These are phyloP conservation scores for Slavum lentiscoides DNA, from an alignment of 2,888 invertebrate genomes.

Conservation along the genomic window DNA sequence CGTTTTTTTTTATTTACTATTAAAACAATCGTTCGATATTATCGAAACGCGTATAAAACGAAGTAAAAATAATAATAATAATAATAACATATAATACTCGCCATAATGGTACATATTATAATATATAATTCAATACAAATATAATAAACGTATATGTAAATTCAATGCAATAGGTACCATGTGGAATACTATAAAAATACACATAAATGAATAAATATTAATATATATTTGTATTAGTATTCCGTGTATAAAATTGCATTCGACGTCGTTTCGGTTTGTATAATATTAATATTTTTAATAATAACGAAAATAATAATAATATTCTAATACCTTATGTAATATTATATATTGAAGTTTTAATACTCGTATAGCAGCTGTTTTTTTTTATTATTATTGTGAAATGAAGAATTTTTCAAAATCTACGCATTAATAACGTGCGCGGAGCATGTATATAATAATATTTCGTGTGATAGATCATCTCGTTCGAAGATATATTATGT, in stretches of 20 bases:
- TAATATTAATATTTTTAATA: too few species aligned
- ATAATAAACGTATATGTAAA: constrained; percentile 37
- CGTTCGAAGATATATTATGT: constrained; percentile 27
- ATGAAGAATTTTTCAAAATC: constrained; percentile 25
- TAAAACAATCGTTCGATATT: too few species aligned
- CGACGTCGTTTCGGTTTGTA: background rate
- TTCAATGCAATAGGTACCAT: background rate
- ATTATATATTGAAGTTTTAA: too few species aligned
- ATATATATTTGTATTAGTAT: constrained; percentile 23
- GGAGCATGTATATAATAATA: background rate
- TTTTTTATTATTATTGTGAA: background rate
- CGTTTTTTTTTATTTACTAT: too few species aligned
- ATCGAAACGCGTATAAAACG: background rate
- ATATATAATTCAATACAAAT: constrained; percentile 13
- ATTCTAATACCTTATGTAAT: too few species aligned
- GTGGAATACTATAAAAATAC: constrained; percentile 17
- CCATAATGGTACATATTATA: constrained; percentile 14
- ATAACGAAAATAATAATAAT: background rate
- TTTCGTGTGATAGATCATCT: constrained; percentile 39
- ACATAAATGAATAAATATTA: constrained; percentile 32
- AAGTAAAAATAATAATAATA: too few species aligned
- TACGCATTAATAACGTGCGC: constrained; percentile 26
- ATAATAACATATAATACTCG: too few species aligned
- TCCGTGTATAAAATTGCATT: background rate
- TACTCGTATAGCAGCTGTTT: background rate